A percentile compares a stretch with the other conserved stretches of the same genome.
Evolutionary conservation across 2,888 invertebrate species (phyloP).

Genomic region (Synergus gifuensis): DNA sequence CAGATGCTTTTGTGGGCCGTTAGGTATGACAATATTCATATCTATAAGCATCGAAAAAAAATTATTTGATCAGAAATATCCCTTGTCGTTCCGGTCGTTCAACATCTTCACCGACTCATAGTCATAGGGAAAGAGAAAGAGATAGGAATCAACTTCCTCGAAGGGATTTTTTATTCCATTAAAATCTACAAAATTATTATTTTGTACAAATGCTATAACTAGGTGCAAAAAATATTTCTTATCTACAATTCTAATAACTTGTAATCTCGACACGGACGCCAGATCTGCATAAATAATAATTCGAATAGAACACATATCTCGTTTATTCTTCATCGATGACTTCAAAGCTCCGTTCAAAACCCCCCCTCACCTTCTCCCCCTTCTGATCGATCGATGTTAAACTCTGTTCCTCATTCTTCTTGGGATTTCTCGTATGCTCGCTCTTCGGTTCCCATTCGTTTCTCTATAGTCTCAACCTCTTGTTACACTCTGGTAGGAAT

Average conservation of each 20-base stretch:
- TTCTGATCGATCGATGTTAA: slow-evolving; percentile 33
- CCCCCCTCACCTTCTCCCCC: neutral
- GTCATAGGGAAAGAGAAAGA: neutral
- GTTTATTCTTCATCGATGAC: slow-evolving; percentile 31
- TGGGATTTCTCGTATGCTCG: neutral
- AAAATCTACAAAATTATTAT: neutral
- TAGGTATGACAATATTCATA: slow-evolving; percentile 30
- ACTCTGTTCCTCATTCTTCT: slow-evolving; percentile 30
- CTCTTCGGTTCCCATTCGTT: slow-evolving; percentile 19
- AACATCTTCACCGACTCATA: neutral
- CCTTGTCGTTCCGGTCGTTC: neutral
- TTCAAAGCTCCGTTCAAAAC: slow-evolving; percentile 40
- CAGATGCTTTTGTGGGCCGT: slow-evolving; percentile 21
- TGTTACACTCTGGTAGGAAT: slow-evolving; percentile 32
- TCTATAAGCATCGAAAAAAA: slow-evolving; percentile 14
- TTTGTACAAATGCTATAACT: neutral
- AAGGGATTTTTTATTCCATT: neutral
- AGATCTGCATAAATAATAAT: slow-evolving; percentile 5
- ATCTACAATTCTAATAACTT: slow-evolving; percentile 34
- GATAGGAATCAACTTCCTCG: neutral
- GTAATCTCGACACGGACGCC: neutral
- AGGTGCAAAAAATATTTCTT: neutral
- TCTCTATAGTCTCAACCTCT: slow-evolving; percentile 28
- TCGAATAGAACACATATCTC: slow-evolving; percentile 11
- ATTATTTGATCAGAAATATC: slow-evolving; percentile 2